phyloP scores from a whole-genome alignment of 2,113 vertebrate species.

The Arenaria interpres region DNA sequence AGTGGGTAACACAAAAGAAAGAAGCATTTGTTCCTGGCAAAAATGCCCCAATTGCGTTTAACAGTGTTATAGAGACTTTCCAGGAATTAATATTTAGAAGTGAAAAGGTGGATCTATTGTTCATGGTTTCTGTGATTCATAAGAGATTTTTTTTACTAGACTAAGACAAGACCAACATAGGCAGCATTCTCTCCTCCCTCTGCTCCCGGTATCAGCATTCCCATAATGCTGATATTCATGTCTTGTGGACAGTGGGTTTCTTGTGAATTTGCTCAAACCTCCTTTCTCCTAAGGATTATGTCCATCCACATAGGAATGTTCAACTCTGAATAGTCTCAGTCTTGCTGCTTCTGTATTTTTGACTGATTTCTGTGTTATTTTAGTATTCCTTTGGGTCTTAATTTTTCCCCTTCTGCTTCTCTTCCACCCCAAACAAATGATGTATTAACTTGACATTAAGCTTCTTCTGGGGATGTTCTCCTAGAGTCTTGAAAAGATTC shows the following conservation, averaged over 20 bases:
- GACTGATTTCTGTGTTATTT: not conserved
- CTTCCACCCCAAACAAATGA: not conserved
- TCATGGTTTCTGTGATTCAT: not conserved
- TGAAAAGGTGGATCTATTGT: not conserved
- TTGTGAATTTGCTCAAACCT: not conserved
- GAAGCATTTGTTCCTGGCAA: not conserved
- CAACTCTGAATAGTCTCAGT: not conserved
- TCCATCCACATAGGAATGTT: rapidly evolving
- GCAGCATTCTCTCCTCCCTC: not conserved
- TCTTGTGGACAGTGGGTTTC: not conserved
- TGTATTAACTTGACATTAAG: not conserved
- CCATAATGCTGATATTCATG: not conserved
- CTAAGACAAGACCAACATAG: not conserved
- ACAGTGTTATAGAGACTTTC: not conserved
- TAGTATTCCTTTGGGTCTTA: not conserved
- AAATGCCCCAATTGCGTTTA: not conserved
- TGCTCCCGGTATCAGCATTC: not conserved
- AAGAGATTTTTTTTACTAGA: not conserved
- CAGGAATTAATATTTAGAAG: not conserved
- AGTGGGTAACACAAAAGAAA: not conserved
- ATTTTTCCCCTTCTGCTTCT: not conserved
- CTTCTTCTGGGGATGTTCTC: not conserved
- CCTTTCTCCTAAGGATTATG: not conserved
- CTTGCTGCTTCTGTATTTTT: not conserved
- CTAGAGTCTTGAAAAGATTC: not conserved